These are phyloP conservation scores for Nasonia giraulti DNA, from an alignment of 1,140 invertebrate genomes.

Conservation along the genomic window DNA sequence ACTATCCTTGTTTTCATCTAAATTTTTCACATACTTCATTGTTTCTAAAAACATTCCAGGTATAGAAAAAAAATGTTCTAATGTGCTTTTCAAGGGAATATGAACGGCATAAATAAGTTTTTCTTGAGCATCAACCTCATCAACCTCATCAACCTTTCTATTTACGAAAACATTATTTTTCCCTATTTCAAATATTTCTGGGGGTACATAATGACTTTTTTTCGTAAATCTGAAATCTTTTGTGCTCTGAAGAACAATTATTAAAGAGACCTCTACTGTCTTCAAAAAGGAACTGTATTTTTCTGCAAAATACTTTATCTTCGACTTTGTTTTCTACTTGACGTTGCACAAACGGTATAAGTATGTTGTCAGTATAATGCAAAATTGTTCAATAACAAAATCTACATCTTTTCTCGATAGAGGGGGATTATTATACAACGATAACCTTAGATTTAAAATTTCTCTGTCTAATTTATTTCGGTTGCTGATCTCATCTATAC, in stretches of 20 bases:
- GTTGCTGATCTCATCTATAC: background rate
- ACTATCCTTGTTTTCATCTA: background rate
- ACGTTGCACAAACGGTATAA: conserved; percentile 49
- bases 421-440: conserved; percentile 52
- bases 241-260: conserved; percentile 47
- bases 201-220: background rate
- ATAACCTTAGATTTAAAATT: conserved; percentile 26
- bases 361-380: conserved; percentile 46
- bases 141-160: background rate
- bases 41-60: background rate
- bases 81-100: background rate
- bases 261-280: conserved; percentile 43
- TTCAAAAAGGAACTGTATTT: conserved; percentile 51
- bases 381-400: conserved; percentile 41
- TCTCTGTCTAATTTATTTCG: background rate
- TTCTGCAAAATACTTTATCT: conserved; percentile 41
- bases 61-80: background rate
- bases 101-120: conserved; percentile 4
- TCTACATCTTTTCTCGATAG: conserved; percentile 51
- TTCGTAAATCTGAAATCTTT: conserved; percentile 45
- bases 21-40: background rate
- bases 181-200: conserved; percentile 2
- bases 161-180: conserved; percentile 12
- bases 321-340: conserved; percentile 44
- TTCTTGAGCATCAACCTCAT: background rate